Evolutionary conservation across 2,113 vertebrate genomes (phyloP), one percentile per base, ranked within the genome.

Genomic region (Copsychus sechellarum): DNA sequence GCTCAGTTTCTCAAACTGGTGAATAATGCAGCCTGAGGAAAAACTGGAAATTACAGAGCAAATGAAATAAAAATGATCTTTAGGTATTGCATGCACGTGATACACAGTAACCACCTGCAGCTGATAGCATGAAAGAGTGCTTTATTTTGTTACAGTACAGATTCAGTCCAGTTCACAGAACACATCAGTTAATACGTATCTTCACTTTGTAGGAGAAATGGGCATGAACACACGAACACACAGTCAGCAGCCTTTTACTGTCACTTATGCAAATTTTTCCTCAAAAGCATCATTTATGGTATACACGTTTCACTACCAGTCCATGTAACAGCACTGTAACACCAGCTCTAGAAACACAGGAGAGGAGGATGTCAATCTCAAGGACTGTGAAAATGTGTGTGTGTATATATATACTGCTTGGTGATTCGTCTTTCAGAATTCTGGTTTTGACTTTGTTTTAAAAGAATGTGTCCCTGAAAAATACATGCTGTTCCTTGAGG

Each of bases 101-200:
- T 19, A 95, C 3, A 0, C 76, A 94, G 81, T 81, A 81, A 95
- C 43, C 47, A 92, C 16, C 23, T 94, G 88, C 86, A 88, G 74
- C 34, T 81, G 21, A 6, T 9, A 62, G 38, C 72, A 77, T 94
- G 83, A 88, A 94, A 92, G 77, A 81, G 69, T 89, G 82, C 83
- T 96, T 96, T 97, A 93, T 95, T 97, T 95, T 80, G 60, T 82
- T 96, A 90, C 72, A 36, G 57, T 95, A 95, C 92, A 96, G 83
- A 92, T 70, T 92, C 83, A 91, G 88, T 95, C 81, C 92, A 90
- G 83, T 86, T 95, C 92, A 97, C 92, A 94, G 88, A 96, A 95
- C 86, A 94, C 60, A 51, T 76, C 47, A 82, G 89, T 86, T 56
- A 81, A 91, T 61, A 94, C 13, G 64, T 3, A 66, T 93, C 92